Percentiles rank a stretch among this genome's conserved stretches.
Conservation (phyloP, 1,140 invertebrate genomes). For the Caenorhabditis inopinata region DNA sequence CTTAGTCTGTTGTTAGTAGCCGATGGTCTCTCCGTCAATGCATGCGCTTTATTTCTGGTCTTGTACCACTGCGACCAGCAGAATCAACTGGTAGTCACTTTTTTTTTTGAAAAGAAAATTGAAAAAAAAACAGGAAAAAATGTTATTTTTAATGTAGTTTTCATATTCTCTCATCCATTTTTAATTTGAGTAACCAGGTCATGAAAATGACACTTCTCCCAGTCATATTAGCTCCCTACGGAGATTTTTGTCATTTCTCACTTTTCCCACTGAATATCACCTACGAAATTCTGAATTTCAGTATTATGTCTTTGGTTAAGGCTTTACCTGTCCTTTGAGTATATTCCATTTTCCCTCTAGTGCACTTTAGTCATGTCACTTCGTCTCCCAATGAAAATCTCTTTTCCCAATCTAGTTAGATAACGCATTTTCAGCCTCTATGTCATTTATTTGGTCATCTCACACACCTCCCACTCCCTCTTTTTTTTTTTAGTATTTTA, state of each 20-base stretch:
- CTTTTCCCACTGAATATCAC: not conserved
- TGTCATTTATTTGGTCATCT: not conserved
- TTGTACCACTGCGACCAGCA: not conserved
- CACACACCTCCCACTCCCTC: too few species aligned
- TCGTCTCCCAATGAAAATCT: not conserved
- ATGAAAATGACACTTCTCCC: conserved; percentile 19
- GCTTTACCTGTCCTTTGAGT: not conserved
- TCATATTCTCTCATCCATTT: not conserved
- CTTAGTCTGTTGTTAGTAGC: not conserved
- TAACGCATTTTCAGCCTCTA: not conserved
- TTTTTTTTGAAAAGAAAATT: not conserved
- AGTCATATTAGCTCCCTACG: not conserved
- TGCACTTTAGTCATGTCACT: conserved; percentile 1
- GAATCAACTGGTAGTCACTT: not conserved
- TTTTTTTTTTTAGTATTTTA: conserved; percentile 4
- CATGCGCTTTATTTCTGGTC: not conserved
- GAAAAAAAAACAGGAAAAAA: not conserved
- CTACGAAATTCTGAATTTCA: not conserved
- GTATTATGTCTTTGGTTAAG: not conserved
- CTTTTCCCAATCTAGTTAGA: conserved; percentile 1
- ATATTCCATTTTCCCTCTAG: not conserved
- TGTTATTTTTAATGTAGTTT: not conserved
- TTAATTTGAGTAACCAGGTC: conserved; percentile 18
- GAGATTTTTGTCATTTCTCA: not conserved
- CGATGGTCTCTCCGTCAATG: conserved; percentile 1